Evolutionary conservation across 37 sponge, comb jelly and placozoan species (phyloP), one percentile per base, ranked within the genome.

Genomic region (Halichondria panicea): DNA sequence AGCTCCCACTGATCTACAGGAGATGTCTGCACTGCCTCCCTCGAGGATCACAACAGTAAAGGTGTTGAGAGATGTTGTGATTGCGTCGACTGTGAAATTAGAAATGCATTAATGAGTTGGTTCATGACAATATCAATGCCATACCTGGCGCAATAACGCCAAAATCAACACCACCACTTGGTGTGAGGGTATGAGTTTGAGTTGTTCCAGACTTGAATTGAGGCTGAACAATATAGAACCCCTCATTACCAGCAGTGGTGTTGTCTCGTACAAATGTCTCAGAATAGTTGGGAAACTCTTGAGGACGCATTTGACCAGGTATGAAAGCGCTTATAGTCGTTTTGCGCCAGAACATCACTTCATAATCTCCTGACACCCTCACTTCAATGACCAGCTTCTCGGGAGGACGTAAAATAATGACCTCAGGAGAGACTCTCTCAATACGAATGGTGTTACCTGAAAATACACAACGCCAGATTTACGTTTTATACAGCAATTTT

Each of bases 351-450:
- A 19, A 13, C 24, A 66, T 50, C 28, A 6, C 21, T 11, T 24
- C 15, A 33, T 78, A 78, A 57, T 58, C 43, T 78, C 79, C 79
- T 32, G 79, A 56, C 35, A 69, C 66, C 58, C 41, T 34, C 38
- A 68, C 43, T 19, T 78, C 68, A 39, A 78, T 4, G 25, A 78
- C 79, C 43, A 78, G 44, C 66, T 78, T 78, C 43, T 68, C 79
- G 57, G 79, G 79, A 78, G 79, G 68, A 38, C 40, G 40, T 1
- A 78, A 44, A 12, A 78, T 24, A 42, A 78, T 78, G 59, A 27
- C 31, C 15, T 1, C 21, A 19, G 79, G 79, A 55, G 69, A 68
- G 4, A 78, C 79, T 21, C 67, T 66, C 69, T 40, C 69, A 6
- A 78, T 9, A 3, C 25, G 22, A 28, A 58, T 41, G 19, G 44